phyloP scores from a whole-genome alignment of 1,140 invertebrate species.

The Calosoma granatense region DNA sequence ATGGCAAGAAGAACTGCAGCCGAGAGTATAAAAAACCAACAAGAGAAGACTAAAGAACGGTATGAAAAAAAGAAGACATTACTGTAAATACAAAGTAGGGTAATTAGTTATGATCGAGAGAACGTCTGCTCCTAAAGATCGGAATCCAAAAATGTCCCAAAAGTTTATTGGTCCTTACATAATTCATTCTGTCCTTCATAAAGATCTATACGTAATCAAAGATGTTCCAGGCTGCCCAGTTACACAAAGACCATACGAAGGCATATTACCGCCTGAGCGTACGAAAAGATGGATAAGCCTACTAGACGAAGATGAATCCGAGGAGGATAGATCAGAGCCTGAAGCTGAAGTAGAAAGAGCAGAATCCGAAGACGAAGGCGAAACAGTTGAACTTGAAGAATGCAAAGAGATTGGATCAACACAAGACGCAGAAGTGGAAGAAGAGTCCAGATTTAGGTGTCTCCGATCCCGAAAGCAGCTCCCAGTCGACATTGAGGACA shows the following conservation, averaged over 20 bases:
- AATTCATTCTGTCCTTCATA: not conserved
- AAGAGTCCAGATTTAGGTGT: too few species aligned
- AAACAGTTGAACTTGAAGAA: too few species aligned
- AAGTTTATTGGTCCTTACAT: not conserved
- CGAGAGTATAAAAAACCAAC: not conserved
- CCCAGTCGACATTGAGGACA: too few species aligned
- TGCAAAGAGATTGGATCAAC: too few species aligned
- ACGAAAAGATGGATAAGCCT: not conserved
- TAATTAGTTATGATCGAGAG: not conserved
- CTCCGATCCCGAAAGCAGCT: too few species aligned
- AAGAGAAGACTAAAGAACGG: not conserved
- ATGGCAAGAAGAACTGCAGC: not conserved
- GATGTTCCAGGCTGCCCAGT: not conserved
- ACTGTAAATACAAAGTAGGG: not conserved
- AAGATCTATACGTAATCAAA: not conserved
- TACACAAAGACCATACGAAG: not conserved
- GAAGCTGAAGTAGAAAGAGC: not conserved
- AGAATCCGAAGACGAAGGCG: not conserved
- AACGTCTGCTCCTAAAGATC: not conserved
- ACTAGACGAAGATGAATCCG: not conserved
- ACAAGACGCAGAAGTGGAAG: too few species aligned
- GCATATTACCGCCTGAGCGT: not conserved
- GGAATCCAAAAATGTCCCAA: not conserved
- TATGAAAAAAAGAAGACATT: conserved; percentile 2
- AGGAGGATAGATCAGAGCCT: not conserved